Evolutionary conservation across 2,113 vertebrate species (phyloP).

Genomic region (Pan troglodytes): NHGRI_mPanTro3-v2.1_pri NC_072401.2:172530001-172530500

Average conservation of each 20-base stretch:
- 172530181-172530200: neutral
- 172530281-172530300: neutral
- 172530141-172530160: neutral
- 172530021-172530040: neutral
- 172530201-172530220: neutral
- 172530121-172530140: neutral
- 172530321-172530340: neutral
- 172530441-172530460: neutral
- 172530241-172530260: neutral
- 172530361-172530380: neutral
- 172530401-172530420: neutral
- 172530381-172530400: neutral
- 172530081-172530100: neutral
- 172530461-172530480: neutral
- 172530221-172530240: neutral
- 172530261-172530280: neutral
- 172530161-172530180: neutral
- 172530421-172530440: neutral
- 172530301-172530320: neutral
- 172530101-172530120: neutral
- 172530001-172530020: neutral
- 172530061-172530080: neutral
- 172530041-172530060: neutral
- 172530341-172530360: neutral
- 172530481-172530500: neutral